Base-by-base conservation (phyloP, 2,797 vertebrate genomes). In the Petrocephalus schoutedeni region DNA sequence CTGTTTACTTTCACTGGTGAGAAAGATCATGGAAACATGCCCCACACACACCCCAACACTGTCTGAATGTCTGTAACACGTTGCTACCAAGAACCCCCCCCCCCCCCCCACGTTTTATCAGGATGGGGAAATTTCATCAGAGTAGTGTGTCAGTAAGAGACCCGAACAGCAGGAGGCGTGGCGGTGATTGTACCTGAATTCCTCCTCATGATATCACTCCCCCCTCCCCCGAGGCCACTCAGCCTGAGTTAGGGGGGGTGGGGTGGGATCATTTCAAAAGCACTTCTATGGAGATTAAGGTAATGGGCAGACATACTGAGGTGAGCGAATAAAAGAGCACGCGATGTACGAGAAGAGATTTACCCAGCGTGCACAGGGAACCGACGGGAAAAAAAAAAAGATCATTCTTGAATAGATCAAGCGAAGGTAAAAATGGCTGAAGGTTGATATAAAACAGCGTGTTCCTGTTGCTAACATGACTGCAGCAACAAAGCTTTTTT, bases 251-350 rank as follows among this genome's bases (percentile, higher is more conserved):
- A 67, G 86, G 86, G 61, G 10, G 6, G 54, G 53, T 28, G 7
- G 53, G 57, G 61, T 23, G 64, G 88, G 87, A 83, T 89, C 88
- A 86, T 89, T 90, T 91, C 86, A 89, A 83, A 88, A 89, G 90
- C 41, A 87, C 90, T 86, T 56, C 32, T 86, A 85, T 64, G 84
- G 88, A 87, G 90, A 91, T 90, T 90, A 91, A 90, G 90, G 87
- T 91, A 91, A 91, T 91, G 91, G 91, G 90, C 87, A 89, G 87
- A 90, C 87, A 90, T 90, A 84, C 89, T 88, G 89, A 85, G 90
- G 80, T 89, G 80, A 54, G 49, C 3, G 32, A 57, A 74, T 4
- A 19, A 4, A 36, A 71, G 64, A 51, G 45, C 45, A 58, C 2
- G 8, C 51, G 0, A 2, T 77, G 54, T 85, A 58, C 7, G 4